Base-by-base conservation (phyloP, 2,113 vertebrate species). In the Pachypanchax playfairii region DNA sequence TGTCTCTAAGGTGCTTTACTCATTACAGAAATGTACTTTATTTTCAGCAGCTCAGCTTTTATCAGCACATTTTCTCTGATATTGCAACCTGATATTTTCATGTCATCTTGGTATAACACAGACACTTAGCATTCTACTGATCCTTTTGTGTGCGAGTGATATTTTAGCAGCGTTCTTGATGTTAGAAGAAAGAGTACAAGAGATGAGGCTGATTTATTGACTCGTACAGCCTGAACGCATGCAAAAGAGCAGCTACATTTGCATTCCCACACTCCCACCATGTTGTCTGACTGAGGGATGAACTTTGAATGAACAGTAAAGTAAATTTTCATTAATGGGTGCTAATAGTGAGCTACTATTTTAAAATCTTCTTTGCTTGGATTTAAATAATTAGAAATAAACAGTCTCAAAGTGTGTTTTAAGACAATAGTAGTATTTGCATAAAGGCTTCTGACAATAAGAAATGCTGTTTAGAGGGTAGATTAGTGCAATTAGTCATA, bases 261-360 rank as follows among this genome's bases (percentile, higher is more conserved):
- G 71, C 59, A 57, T 67, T 71, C 56, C 68, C 39, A 81, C 65
- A 62, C 56, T 56, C 24, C 67, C 29, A 21, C 25, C 29, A 38
- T 54, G 55, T 36, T 74, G 64, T 54, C 29, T 59, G 51, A 73
- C 84, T 50, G 53, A 68, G 41, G 25, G 26, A 18, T 85, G 68
- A 90, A 88, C 85, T 85, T 72, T 58, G n/a, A 39, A 44, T 73
- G 77, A 86, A 78, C 76, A n/a, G n/a, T n/a, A 64, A 28, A 33
- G 47, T 61, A 36, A 7, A 56, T 59, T 68, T 73, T 77, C 59
- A 24, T 65, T 79, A 70, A 85, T 67, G 46, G 38, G 15, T n/a
- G 50, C n/a, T n/a, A 83, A 80, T 79, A 29, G 75, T 53, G 60
- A 71, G 44, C 29, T 55, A 18, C 31, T 43, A 52, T 70, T 25